A percentile compares a stretch with the other conserved stretches of the same genome.
phyloP scores from a whole-genome alignment of 2,797 vertebrate species.

The Alectoris magna region DNA sequence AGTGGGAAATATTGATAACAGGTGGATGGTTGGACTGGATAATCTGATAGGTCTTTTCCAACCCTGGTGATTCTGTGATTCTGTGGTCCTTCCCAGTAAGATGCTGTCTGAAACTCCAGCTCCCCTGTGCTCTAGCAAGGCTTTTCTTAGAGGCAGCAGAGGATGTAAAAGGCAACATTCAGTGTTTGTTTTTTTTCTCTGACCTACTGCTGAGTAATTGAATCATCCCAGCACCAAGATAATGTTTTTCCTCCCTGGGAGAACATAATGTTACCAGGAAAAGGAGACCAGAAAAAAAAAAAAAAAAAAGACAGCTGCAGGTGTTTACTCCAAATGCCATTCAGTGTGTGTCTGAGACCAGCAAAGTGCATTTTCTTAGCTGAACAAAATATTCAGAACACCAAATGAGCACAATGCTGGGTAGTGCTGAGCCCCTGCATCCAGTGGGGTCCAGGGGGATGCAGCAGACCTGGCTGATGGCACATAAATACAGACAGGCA shows the following conservation, averaged over 20 bases:
- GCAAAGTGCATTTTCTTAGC: not conserved
- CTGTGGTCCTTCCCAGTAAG: not conserved
- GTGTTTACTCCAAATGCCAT: conserved; percentile 26
- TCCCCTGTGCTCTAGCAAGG: not conserved
- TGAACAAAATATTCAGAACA: not conserved
- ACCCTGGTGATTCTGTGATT: no score
- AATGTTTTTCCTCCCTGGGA: conserved; percentile 41
- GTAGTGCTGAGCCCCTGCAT: not conserved
- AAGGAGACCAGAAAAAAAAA: not conserved
- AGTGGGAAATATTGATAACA: no score
- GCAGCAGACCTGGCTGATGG: not conserved
- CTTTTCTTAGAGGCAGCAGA: not conserved
- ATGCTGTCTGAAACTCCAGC: not conserved
- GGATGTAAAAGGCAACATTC: conserved; percentile 2
- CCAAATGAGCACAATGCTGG: not conserved
- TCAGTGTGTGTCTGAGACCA: not conserved
- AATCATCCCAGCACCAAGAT: conserved; percentile 46
- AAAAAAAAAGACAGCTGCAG: conserved; percentile 28
- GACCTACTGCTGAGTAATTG: conserved; percentile 53
- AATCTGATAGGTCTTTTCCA: no score
- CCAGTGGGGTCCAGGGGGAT: no score
- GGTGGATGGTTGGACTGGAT: no score
- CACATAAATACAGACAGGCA: not conserved
- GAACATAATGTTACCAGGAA: conserved; percentile 45
- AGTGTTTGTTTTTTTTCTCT: conserved; percentile 38